Evolutionary conservation across 2,888 invertebrate genomes (phyloP).

Genomic region (Cheilosia scutellata): DNA sequence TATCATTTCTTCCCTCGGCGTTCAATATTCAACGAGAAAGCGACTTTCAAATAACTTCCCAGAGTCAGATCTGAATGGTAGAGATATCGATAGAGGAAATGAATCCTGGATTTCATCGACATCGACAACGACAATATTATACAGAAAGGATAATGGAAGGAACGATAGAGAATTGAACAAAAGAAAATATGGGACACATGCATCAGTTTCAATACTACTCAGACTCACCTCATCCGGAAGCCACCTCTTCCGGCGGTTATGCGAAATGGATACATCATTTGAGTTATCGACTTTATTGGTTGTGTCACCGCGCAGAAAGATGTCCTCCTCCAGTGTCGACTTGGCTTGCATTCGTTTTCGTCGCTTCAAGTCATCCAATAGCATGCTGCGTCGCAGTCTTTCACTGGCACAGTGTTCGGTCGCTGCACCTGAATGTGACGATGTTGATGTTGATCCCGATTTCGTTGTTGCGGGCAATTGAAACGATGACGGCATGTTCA

Average conservation of each 20-base stretch:
- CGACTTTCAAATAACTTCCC: constrained; percentile 49
- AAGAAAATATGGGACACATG: constrained; percentile 22
- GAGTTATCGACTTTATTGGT: constrained; percentile 81
- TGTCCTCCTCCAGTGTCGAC: constrained; percentile 36
- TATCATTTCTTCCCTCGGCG: constrained; percentile 9
- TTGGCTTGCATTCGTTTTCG: constrained; percentile 75
- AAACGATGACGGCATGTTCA: constrained; percentile 84
- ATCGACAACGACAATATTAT: neutral
- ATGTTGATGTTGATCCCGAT: constrained; percentile 82
- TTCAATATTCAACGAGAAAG: constrained; percentile 4
- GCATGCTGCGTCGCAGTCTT: constrained; percentile 80
- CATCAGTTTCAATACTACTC: neutral
- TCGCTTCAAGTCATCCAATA: constrained; percentile 78
- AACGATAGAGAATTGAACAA: neutral
- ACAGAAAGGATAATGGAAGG: constrained; percentile 20
- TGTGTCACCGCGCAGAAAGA: constrained; percentile 54
- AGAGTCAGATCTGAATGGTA: constrained; percentile 19
- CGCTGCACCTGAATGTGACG: constrained; percentile 74
- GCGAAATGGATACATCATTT: constrained; percentile 77
- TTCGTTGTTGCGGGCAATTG: constrained; percentile 79
- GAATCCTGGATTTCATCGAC: constrained; percentile 62
- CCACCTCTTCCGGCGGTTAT: constrained; percentile 86
- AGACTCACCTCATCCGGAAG: constrained; percentile 87
- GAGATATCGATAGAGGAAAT: constrained; percentile 56
- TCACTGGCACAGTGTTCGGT: constrained; percentile 83